These are phyloP conservation scores for Muscidifurax raptorellus DNA, from an alignment of 1,140 invertebrate species.

Conservation along the genomic window DNA sequence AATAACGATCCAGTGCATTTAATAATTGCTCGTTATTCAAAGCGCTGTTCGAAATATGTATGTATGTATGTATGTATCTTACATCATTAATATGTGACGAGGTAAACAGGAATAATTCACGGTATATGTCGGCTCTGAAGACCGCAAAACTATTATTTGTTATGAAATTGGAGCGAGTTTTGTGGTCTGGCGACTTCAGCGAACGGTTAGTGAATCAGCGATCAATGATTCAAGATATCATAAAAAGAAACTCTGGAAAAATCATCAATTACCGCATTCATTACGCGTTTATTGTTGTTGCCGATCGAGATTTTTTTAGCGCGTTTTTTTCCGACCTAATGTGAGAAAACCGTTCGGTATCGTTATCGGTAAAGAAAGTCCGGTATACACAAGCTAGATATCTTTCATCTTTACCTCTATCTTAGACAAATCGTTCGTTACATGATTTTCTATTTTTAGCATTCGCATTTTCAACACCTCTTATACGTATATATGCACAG, in stretches of 20 bases:
- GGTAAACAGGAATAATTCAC: not conserved
- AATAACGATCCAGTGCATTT: not conserved
- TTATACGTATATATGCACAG: not conserved
- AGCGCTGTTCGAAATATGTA: not conserved
- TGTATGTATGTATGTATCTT: not conserved
- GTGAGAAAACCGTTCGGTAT: not conserved
- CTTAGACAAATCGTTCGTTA: not conserved
- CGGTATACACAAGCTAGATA: not conserved
- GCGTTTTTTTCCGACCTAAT: not conserved
- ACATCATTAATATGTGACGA: slow-evolving; percentile 1
- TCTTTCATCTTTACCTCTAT: not conserved
- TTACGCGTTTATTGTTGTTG: not conserved
- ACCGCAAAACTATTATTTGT: slow-evolving; percentile 11
- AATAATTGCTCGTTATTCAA: not conserved
- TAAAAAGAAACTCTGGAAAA: not conserved
- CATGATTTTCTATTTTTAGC: not conserved
- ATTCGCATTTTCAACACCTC: not conserved
- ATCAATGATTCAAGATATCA: slow-evolving; percentile 6
- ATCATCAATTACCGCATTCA: not conserved
- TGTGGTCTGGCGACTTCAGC: not conserved
- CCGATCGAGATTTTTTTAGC: not conserved
- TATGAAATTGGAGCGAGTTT: not conserved
- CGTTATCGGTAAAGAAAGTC: not conserved
- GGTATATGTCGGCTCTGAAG: not conserved
- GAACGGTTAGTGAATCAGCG: not conserved